Evolutionary conservation across 2,797 vertebrate genomes (phyloP), one percentile per base, ranked within the genome.

Genomic region (Lithobates sylvaticus): DNA sequence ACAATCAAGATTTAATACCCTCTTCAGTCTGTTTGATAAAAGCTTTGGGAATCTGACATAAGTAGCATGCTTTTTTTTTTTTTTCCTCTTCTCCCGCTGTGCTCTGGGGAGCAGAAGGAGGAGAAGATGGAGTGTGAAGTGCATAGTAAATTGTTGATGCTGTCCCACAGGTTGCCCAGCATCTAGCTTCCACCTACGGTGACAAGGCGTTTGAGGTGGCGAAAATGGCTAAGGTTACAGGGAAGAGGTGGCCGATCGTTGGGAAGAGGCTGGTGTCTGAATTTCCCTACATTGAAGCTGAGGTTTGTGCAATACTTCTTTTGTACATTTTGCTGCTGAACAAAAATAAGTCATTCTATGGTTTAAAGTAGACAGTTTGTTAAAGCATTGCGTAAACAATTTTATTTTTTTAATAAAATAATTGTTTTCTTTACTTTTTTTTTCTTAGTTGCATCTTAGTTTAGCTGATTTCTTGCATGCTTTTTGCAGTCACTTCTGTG

Each of bases 261-360:
- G 98, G 98, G 9, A 98, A 98, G 10, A 94, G 98, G 0, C 94
- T 99, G 6, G 98, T 99, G 0, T 99, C 97, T 0, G 98, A 99
- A 82, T 99, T 99, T 85, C 98, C 98, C 0, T 99, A 99, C 89
- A 99, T 99, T 0, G 98, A 99, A 91, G 94, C 96, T 10, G 98
- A 99, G 97, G 98, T 99, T 92, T 0, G 91, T 78, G 72, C 65
- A 61, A 61, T 61, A 61, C 21, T 61, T 58, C 16, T 58, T 23
- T 23, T 23, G 4, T 54, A 54, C 50, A 18, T 54, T 54, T 54
- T 16, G 10, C 50, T 16, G 15, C 16, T 18, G 50, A 15, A 54
- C 50, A 54, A 54, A 54, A 54, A 50, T 50, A 50, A 18, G 50
- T 54, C 16, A 54, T 18, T 0, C 4, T 18, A 16, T 16, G 50